A percentile compares a stretch with the other conserved stretches of the same genome.
These are phyloP conservation scores for Epsilonema sp. DNA, from an alignment of 2,888 invertebrate genomes.

Conservation along the genomic window DNA sequence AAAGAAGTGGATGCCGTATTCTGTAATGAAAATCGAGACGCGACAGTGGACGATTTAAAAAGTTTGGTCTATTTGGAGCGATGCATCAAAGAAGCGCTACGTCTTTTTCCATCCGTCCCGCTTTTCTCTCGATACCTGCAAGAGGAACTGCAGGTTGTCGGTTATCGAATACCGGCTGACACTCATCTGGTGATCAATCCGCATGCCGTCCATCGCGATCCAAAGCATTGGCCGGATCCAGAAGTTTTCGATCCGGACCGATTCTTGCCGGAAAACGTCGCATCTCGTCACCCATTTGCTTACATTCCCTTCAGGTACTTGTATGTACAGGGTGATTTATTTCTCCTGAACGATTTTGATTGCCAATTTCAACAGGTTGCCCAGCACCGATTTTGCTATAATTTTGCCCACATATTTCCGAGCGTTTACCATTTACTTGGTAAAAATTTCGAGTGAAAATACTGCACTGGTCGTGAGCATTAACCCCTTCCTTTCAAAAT, in stretches of 20 bases:
- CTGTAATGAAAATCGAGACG: slow-evolving; percentile 22
- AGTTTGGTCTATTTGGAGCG: slow-evolving; percentile 35
- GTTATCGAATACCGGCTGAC: neutral
- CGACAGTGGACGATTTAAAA: slow-evolving; percentile 34
- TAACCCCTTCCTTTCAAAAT: too few relatives aligned
- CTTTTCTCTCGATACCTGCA: slow-evolving; percentile 30
- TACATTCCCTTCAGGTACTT: neutral
- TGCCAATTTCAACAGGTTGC: too few relatives aligned
- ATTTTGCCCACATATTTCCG: too few relatives aligned
- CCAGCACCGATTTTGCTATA: too few relatives aligned
- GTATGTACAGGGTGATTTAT: too few relatives aligned
- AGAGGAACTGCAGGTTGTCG: too few relatives aligned
- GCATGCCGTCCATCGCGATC: neutral
- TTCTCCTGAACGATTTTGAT: too few relatives aligned
- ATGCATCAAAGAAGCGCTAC: slow-evolving; percentile 35
- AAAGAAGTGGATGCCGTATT: slow-evolving; percentile 15
- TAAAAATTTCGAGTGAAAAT: too few relatives aligned
- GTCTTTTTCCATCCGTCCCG: slow-evolving; percentile 36
- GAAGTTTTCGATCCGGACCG: neutral
- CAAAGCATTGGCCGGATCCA: neutral
- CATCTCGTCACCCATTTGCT: neutral
- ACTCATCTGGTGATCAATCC: neutral
- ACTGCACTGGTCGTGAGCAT: too few relatives aligned
- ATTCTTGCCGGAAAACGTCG: neutral
- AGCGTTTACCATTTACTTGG: too few relatives aligned